Evolutionary conservation across 2,888 invertebrate species (phyloP), one percentile per base, ranked within the genome.

Genomic region (Cephalotes varians): DNA sequence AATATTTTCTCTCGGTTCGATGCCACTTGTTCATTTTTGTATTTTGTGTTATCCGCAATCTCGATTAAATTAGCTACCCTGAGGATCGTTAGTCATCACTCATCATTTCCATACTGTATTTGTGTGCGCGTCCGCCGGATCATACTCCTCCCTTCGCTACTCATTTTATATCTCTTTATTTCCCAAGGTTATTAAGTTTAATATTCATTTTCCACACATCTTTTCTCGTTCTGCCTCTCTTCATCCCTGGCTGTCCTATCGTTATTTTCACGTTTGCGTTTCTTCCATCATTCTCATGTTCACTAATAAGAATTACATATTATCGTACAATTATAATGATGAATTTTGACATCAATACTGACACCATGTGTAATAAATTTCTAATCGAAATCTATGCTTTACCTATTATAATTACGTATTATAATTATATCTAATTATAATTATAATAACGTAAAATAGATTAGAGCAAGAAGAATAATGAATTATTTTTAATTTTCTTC

Each of bases 1-100:
- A 71, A 79, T 79, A 71, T 79, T 71, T 69, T 71, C 44, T 44
- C 7, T 56, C 56, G 44, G 18, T 71, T 56, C 77, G 56, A 79
- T 71, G 56, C 56, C 18, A 31, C 18, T 25, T 44, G 44, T 79
- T 77, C 49, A 31, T 44, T 44, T 77, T 67, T 77, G 40, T 77
- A 31, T 40, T 40, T 54, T 37, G n/a, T 37, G n/a, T 67, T 77
- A 47, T 21, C 28, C 28, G 7, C 21, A 28, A 5, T 40, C 56
- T 34, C 40, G 9, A 25, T 40, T 79, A 69, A 44, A 79, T 79
- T 79, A 56, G 56, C 31, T 56, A 56, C 54, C 40, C 56, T 34
- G 54, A 76, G 51, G 28, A 60, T 73, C 60, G 56, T 56, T 31
- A 69, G 54, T 28, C 25, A 21, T 21, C 21, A 34, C 12, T n/a